Evolutionary conservation across 37 sponge, comb jelly and placozoan species (phyloP).

Genomic region (Theonella swinhoei): DNA sequence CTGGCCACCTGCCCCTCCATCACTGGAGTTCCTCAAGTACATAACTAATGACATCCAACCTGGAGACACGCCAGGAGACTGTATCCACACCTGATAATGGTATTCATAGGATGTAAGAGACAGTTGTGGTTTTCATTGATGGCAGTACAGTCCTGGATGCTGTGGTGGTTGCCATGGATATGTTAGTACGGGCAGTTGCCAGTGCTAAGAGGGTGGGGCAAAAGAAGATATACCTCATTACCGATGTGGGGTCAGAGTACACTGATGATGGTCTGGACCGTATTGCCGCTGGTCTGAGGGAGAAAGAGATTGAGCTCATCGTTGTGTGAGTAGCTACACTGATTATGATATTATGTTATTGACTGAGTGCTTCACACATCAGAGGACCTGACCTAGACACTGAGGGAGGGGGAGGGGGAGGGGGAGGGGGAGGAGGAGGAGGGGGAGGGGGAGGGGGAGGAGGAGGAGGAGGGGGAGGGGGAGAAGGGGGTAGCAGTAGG

Average conservation of each 20-base stretch:
- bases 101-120: constrained; percentile 4
- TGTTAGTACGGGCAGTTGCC: constrained; percentile 32
- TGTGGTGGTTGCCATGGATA: constrained; percentile 90
- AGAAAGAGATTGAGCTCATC: constrained; percentile 59
- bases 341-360: neutral
- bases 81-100: constrained; percentile 60
- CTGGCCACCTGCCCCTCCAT: constrained; percentile 52
- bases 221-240: constrained; percentile 84
- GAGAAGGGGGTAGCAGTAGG: constrained; percentile 36
- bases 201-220: constrained; percentile 54
- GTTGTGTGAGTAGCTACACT: constrained; percentile 60
- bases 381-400: neutral
- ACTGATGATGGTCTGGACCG: constrained; percentile 71
- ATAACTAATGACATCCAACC: constrained; percentile 60
- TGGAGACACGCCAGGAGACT: constrained; percentile 75
- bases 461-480: constrained; percentile 14
- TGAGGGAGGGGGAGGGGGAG: too few species aligned
- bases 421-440: constrained; percentile 21
- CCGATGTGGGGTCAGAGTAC: constrained; percentile 78
- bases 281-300: constrained; percentile 69
- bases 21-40: constrained; percentile 67
- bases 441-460: constrained; percentile 13
- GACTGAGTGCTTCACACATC: neutral
- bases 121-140: neutral
- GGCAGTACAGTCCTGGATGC: constrained; percentile 82